Base-by-base conservation (phyloP, 2,113 vertebrate genomes). In the Paralichthys olivaceus region DNA sequence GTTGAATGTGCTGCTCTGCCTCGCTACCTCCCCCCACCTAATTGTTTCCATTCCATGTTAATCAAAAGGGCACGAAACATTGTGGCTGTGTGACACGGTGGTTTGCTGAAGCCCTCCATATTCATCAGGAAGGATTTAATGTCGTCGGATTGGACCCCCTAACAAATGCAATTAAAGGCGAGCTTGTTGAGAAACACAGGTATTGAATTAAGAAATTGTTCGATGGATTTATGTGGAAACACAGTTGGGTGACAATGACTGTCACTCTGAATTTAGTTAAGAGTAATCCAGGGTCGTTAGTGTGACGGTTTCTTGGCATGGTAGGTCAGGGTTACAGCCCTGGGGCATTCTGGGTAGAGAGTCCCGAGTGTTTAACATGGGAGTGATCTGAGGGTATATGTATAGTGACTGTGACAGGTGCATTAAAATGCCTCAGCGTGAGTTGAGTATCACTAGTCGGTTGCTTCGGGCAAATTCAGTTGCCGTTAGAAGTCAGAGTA, bases 31-130 rank as follows among this genome's bases (percentile, higher is more conserved):
- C 83, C 86, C 84, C 79, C 72, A 73, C 78, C 68, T 83, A 92
- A 94, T 92, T 90, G 88, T 93, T 93, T 89, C 92, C 90, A 90
- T 92, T 77, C 86, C 75, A 40, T 72, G 87, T 85, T 93, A 92
- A 93, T 94, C 89, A 93, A 93, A 94, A 93, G 89, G 70, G 80
- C 81, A 86, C 80, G 71, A 82, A 88, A 91, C 82, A 76, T 84
- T 75, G 89, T 56, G 80, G 74, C 53, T 86, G 78, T 82, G 81
- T 84, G 84, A 92, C 90, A 90, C 73, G 69, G 65, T 77, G 69
- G 77, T 77, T 82, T 77, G 65, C 78, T 72, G 56, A 84, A 86
- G 74, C 74, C 47, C 79, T 93, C 69, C 68, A 83, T 76, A 87
- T 87, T 86, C 86, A 91, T 89, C 87, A 89, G 69, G 71, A 84